Base-by-base conservation (phyloP, 2,797 vertebrate species). In the Gymnocypris eckloni region DNA sequence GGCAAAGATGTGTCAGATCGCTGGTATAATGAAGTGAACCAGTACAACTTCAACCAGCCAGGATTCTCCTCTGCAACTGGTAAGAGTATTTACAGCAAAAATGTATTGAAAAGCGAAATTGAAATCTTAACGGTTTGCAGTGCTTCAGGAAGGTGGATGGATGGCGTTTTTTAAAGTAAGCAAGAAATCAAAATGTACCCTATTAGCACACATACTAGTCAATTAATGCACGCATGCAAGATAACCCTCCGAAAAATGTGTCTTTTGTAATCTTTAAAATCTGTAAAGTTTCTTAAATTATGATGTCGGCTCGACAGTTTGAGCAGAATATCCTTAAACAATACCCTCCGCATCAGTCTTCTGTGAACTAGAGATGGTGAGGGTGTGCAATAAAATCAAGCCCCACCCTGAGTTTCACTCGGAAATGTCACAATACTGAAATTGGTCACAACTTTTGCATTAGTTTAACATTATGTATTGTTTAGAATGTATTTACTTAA, bases 1-100 rank as follows among this genome's bases (percentile, higher is more conserved):
- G 98, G 98, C 71, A 97, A 96, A 86, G 98, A 99, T 85, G 98
- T 99, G 85, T 95, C 97, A 70, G 98, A 99, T 66, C 96, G 98
- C 88, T 99, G 98, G 98, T 99, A 99, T 88, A 95, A 94, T 87
- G 98, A 99, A 90, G 98, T 99, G 87, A 98, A 98, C 89, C 96
- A 96, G 88, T 99, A 99, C 92, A 99, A 96, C 93, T 99, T 98
- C 92, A 98, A 95, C 93, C 95, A 94, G 25, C 97, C 98, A 16
- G 98, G 98, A 73, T 99, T 99, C 93, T 97, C 97, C 88, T 97
- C 97, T 1, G 96, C 95, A 86, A 99, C 98, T 22, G 98, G 98
- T 99, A 91, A 96, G 94, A 89, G n/a, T 56, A 39, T 61, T 84
- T 54, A 41, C 45, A 77, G 15, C 9, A n/a, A n/a, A n/a, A n/a